phyloP scores from a whole-genome alignment of 1,140 invertebrate genomes.

The Brachionus rotundiformis region DNA sequence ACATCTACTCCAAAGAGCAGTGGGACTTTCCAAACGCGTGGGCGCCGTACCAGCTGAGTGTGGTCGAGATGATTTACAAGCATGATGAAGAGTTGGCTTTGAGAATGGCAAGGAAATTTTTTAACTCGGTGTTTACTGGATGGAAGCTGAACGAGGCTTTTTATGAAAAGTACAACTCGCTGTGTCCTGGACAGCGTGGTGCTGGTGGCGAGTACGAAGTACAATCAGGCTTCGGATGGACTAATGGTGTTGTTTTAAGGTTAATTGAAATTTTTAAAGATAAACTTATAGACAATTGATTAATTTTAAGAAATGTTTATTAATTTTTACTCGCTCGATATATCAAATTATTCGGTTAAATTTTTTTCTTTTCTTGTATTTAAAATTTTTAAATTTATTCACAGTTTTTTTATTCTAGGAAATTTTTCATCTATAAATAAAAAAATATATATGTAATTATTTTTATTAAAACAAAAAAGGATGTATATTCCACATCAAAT shows the following conservation, averaged over 20 bases:
- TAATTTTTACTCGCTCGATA: neutral
- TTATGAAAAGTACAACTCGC: slow-evolving; percentile 86
- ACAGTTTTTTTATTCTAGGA: neutral
- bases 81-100: slow-evolving; percentile 73
- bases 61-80: slow-evolving; percentile 69
- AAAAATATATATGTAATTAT: too few relatives aligned
- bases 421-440: neutral
- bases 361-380: slow-evolving; percentile 9
- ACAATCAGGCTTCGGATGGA: slow-evolving; percentile 89
- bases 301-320: neutral
- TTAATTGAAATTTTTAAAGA: slow-evolving; percentile 65
- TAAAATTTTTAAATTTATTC: neutral
- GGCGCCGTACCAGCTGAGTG: slow-evolving; percentile 81
- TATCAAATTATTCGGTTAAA: slow-evolving; percentile 10
- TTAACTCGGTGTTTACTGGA: slow-evolving; percentile 77
- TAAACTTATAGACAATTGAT: neutral
- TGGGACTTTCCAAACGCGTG: slow-evolving; percentile 94
- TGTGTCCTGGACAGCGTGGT: slow-evolving; percentile 71
- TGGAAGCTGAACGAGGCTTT: slow-evolving; percentile 73
- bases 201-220: slow-evolving; percentile 85
- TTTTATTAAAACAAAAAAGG: too few relatives aligned
- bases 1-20: slow-evolving; percentile 79
- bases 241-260: slow-evolving; percentile 83
- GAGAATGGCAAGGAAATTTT: slow-evolving; percentile 77
- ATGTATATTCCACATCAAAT: too few relatives aligned